Evolutionary conservation across 2,888 invertebrate genomes (phyloP), one percentile per base, ranked within the genome.

Genomic region (Arge pagana): DNA sequence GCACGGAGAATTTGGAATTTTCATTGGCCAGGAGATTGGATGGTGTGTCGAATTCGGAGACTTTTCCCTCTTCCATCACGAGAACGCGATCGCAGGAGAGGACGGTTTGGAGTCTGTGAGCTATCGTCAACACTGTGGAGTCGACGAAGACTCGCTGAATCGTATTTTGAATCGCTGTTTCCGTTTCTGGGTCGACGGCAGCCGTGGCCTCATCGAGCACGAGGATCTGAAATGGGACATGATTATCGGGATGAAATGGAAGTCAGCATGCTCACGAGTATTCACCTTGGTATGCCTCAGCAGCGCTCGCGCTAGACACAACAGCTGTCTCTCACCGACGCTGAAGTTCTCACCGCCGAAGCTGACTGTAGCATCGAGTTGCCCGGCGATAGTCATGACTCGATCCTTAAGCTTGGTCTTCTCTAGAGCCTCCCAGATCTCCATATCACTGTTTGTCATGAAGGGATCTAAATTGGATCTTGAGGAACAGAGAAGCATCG

Each of bases 261-360:
- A n/a, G n/a, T n/a, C n/a, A n/a, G n/a, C n/a, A n/a, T n/a, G n/a
- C n/a, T n/a, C n/a, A n/a, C n/a, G n/a, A n/a, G n/a, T n/a, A n/a
- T n/a, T n/a, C n/a, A 82, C 82, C 70, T 83, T 83, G 51, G 79
- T 79, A 53, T 77, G 76, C 36, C 81, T 71, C 5, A 86, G 72
- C 26, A 85, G 66, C 15, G 84, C 84, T 61, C 85, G 72, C 1
- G 85, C 82, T 66, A 86, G 77, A 63, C 85, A 85, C 15, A 87
- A 63, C 16, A 86, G 71, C 65, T 86, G 86, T 49, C 81, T 77
- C 63, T 87, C 85, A 7, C 85, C 85, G 13, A 68, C 75, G 6
- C 67, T 67, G 19, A 63, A 59, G 77, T 76, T 74, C 24, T 64
- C 68, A 11, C 72, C 75, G 4, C 67, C 68, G 23, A 64, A 60